These are phyloP conservation scores for Cerastis leucographa DNA, from an alignment of 2,888 invertebrate species.

Conservation along the genomic window DNA sequence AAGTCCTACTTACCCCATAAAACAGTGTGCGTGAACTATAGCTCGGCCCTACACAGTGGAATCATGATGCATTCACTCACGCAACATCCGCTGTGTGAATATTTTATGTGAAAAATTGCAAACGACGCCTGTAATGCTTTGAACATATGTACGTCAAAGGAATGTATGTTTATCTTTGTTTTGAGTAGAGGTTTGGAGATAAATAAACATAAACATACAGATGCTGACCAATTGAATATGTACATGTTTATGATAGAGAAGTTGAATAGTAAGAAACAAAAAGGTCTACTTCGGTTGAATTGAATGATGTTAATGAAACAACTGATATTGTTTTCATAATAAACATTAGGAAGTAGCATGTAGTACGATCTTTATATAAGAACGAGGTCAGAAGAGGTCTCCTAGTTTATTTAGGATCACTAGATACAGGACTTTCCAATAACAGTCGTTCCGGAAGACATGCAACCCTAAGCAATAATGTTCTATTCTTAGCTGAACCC, in stretches of 20 bases:
- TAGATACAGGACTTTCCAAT: conserved; percentile 9
- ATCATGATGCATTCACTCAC: conserved; percentile 71
- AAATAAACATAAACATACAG: conserved; percentile 3
- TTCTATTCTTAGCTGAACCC: conserved; percentile 20
- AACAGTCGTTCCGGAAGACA: conserved; percentile 16
- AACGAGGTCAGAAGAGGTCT: no score
- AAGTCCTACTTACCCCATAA: conserved; percentile 49
- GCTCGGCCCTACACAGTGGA: conserved; percentile 20
- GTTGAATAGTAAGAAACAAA: neutral
- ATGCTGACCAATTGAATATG: neutral
- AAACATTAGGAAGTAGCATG: neutral
- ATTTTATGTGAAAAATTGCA: conserved; percentile 83
- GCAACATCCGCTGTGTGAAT: conserved; percentile 78
- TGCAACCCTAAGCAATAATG: conserved; percentile 21
- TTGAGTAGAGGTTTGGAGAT: neutral
- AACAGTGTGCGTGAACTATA: conserved; percentile 34
- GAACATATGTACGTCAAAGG: conserved; percentile 49
- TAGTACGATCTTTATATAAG: neutral
- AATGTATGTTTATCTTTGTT: conserved; percentile 36
- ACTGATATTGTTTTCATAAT: neutral
- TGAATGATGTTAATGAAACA: neutral
- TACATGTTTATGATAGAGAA: neutral
- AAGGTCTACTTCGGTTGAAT: neutral
- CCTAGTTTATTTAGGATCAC: conserved; percentile 7
- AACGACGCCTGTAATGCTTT: conserved; percentile 61